These are phyloP conservation scores for Salmo trutta DNA, from an alignment of 2,797 vertebrate species.

Conservation along the genomic window DNA sequence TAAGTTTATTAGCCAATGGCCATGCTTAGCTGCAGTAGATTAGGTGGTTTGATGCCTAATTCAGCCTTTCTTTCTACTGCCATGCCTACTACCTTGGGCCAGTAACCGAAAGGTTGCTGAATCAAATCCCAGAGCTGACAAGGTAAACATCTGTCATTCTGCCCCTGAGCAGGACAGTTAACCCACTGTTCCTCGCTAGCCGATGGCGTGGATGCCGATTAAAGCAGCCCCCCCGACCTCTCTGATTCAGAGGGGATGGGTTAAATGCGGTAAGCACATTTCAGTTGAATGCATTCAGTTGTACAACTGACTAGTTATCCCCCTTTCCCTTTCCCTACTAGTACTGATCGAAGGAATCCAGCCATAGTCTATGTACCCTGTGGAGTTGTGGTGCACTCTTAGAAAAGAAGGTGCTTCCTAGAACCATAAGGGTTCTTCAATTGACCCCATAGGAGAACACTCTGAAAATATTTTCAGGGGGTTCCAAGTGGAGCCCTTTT, in stretches of 20 bases:
- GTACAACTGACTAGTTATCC: too few species aligned
- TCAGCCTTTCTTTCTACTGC: neutral
- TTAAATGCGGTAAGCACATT: too few species aligned
- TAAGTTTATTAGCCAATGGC: neutral
- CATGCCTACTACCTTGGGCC: neutral
- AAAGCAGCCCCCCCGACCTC: too few species aligned
- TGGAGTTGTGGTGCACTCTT: neutral
- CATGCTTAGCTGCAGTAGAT: neutral
- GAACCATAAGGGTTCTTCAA: neutral
- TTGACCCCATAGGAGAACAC: neutral
- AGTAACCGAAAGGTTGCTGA: too few species aligned
- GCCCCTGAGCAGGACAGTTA: too few species aligned
- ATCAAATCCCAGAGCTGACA: too few species aligned
- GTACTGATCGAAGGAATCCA: neutral
- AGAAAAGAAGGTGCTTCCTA: neutral
- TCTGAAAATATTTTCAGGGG: neutral
- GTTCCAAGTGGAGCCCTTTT: neutral
- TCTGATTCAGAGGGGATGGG: too few species aligned
- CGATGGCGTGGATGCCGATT: too few species aligned
- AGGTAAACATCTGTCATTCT: too few species aligned
- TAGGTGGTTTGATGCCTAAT: neutral
- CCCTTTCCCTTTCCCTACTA: too few species aligned
- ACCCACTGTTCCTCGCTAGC: too few species aligned
- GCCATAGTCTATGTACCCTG: neutral
- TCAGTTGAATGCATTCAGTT: too few species aligned